Base-by-base conservation (phyloP, 2,797 vertebrate genomes). In the Ctenopoma kingsleyae region DNA sequence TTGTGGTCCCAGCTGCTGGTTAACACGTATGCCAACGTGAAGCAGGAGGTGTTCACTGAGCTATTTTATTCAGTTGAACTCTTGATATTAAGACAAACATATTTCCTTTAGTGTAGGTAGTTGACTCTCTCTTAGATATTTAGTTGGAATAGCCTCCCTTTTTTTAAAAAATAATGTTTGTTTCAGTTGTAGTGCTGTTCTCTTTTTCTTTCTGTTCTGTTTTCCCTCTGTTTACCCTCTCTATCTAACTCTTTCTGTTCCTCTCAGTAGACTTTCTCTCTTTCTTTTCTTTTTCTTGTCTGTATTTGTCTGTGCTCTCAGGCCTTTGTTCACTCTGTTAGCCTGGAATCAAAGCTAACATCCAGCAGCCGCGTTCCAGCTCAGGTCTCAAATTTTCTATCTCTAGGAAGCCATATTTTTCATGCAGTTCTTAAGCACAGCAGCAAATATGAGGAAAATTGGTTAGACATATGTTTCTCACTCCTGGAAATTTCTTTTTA, bases 331-430 rank as follows among this genome's bases (percentile, higher is more conserved):
- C 63, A 19, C 43, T n/a, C 41, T 40, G 40, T 49, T 41, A 48
- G n/a, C 44, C 30, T 12, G 1, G 36, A 71, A 71, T 71, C 43
- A 72, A 55, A 72, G 67, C 46, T 30, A 35, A 67, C 71, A 75
- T n/a, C 52, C 59, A 35, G 60, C 77, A 57, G 67, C 71, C n/a
- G 38, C 5, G 30, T 43, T 74, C 43, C 54, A 53, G 41, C 70
- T 36, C 16, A 0, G 19, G 44, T 57, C 56, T 70, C 40, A 17
- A 22, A 41, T 32, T 49, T 54, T 47, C 32, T 64, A 32, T 64
- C 49, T 75, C 43, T 20, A n/a, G 58, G 41, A 62, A 47, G 17
- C 32, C 32, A 16, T 20, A 49, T 50, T 69, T 49, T 40, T 43
- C 25, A 57, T n/a, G 20, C 25, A n/a, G 59, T 40, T 56, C 36